phyloP scores from a whole-genome alignment of 2,888 invertebrate genomes.

The Hetaerina titia region DNA sequence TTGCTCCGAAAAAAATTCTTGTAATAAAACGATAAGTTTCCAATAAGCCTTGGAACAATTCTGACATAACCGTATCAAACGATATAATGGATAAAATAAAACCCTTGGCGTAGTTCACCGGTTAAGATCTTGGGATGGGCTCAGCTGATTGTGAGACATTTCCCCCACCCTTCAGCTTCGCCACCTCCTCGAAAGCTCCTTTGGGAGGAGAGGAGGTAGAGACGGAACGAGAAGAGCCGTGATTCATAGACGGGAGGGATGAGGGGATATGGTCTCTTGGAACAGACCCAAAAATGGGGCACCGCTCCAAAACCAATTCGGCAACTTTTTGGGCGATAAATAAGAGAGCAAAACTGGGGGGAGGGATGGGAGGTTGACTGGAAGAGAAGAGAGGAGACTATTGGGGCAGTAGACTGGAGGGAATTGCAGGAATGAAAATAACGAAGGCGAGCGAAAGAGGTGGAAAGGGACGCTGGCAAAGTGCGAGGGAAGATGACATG shows the following conservation, averaged over 20 bases:
- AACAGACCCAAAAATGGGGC: constrained; percentile 17
- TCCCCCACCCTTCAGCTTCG: background rate
- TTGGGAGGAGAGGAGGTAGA: background rate
- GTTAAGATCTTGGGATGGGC: background rate
- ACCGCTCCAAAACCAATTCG: constrained; percentile 31
- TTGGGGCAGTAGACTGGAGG: background rate
- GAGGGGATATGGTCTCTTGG: background rate
- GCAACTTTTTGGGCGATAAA: constrained; percentile 30
- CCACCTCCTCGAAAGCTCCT: background rate
- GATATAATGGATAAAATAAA: background rate
- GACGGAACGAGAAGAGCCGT: constrained; percentile 6
- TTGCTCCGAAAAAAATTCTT: background rate
- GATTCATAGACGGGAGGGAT: constrained; percentile 2
- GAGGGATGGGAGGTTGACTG: background rate
- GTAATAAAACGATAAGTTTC: background rate
- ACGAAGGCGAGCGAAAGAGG: background rate
- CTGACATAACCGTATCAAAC: background rate
- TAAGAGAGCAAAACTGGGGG: background rate
- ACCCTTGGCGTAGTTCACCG: background rate
- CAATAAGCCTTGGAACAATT: background rate
- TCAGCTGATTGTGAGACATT: background rate
- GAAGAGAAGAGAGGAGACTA: background rate
- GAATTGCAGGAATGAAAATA: background rate
- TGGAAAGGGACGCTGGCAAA: no score
- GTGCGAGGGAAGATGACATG: no score